These are phyloP conservation scores for Rhabdomys dilectus DNA, from an alignment of 2,113 vertebrate species.

Conservation along the genomic window DNA sequence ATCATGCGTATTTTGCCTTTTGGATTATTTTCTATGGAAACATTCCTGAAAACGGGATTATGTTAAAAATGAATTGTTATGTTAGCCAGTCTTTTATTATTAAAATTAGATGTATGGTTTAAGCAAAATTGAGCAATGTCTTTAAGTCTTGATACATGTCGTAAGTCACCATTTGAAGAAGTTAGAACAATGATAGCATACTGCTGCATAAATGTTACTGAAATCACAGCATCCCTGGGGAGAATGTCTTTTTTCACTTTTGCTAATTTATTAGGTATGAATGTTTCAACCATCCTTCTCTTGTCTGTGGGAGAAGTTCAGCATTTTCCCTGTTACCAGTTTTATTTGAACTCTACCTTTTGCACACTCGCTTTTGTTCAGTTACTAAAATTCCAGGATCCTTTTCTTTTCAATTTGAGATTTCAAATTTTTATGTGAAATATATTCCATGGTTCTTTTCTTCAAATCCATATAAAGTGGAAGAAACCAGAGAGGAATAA, in stretches of 20 bases:
- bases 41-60: not conserved
- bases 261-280: not conserved
- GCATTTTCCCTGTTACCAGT: not conserved
- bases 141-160: not conserved
- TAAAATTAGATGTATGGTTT: not conserved
- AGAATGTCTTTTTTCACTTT: not conserved
- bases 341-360: not conserved
- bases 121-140: not conserved
- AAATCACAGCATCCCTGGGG: not conserved
- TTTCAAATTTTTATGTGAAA: not conserved
- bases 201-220: not conserved
- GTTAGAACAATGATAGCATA: not conserved
- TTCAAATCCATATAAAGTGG: not conserved
- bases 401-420: conserved; percentile 40
- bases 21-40: not conserved
- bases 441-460: not conserved
- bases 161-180: not conserved
- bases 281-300: not conserved
- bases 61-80: not conserved
- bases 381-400: not conserved
- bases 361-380: conserved; percentile 3
- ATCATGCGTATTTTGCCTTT: not conserved
- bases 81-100: not conserved
- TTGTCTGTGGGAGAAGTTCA: not conserved
- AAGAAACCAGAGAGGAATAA: not conserved